Evolutionary conservation across 1,140 invertebrate species (phyloP).

Genomic region (Drosophila carrolli): DNA sequence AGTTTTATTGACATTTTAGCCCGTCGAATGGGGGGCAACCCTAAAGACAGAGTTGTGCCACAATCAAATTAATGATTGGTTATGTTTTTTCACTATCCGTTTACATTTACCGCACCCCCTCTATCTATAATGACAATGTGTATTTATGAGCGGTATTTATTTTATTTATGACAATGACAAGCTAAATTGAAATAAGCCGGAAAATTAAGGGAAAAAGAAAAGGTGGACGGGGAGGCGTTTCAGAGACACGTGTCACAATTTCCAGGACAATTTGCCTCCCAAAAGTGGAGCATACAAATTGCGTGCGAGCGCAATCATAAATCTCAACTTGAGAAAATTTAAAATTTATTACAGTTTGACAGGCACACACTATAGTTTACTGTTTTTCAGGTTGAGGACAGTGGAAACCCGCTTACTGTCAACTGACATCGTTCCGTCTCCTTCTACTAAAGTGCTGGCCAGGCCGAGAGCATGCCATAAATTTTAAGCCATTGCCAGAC

Average conservation of each 20-base stretch:
- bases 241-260: constrained; percentile 43
- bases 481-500: constrained; percentile 77
- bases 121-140: constrained; percentile 40
- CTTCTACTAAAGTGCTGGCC: constrained; percentile 50
- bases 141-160: constrained; percentile 70
- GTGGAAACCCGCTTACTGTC: constrained; percentile 69
- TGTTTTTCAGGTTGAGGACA: constrained; percentile 24
- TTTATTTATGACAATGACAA: constrained; percentile 68
- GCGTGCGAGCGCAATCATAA: constrained; percentile 48
- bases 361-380: constrained; percentile 14
- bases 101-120: not conserved
- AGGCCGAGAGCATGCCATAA: constrained; percentile 71
- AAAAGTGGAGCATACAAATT: constrained; percentile 48
- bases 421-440: constrained; percentile 45
- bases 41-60: constrained; percentile 34
- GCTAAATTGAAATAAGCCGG: constrained; percentile 38
- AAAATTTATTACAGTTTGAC: constrained; percentile 61
- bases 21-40: constrained; percentile 25
- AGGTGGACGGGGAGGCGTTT: constrained; percentile 18
- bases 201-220: not conserved
- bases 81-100: not conserved
- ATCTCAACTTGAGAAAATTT: constrained; percentile 48
- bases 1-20: constrained; percentile 55
- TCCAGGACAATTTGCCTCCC: constrained; percentile 28
- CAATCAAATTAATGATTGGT: constrained; percentile 62